Conservation (phyloP, 1,140 invertebrate species). For the Dermatophagoides farinae region DNA sequence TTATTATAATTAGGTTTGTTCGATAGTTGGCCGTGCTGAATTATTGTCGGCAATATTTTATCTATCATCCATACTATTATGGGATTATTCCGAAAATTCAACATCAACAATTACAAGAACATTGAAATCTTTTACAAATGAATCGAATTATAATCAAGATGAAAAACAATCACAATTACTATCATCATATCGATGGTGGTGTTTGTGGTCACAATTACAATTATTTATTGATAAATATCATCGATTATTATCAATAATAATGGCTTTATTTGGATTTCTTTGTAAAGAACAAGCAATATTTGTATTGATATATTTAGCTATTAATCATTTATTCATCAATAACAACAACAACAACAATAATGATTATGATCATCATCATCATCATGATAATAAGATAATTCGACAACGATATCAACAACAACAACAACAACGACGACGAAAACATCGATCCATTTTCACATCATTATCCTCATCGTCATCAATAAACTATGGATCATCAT, state of each 20-base stretch:
- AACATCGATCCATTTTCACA: not conserved
- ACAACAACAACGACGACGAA: too few species aligned
- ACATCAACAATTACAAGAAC: not conserved
- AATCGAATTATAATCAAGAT: not conserved
- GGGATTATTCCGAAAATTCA: not conserved
- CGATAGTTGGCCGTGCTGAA: conserved; percentile 15
- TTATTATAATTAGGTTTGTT: conserved; percentile 4
- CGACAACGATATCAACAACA: not conserved
- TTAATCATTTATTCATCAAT: conserved; percentile 40
- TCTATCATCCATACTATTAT: conserved; percentile 12
- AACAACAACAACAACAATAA: too few species aligned
- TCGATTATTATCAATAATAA: conserved; percentile 38
- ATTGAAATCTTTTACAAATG: too few species aligned
- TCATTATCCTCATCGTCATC: not conserved
- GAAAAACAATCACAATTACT: too few species aligned
- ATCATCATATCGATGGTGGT: too few species aligned
- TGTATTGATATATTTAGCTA: conserved; percentile 59
- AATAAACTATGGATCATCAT: not conserved
- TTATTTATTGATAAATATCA: conserved; percentile 37
- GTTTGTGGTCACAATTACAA: not conserved
- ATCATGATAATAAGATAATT: not conserved
- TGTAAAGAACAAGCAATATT: conserved; percentile 85
- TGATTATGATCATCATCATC: too few species aligned
- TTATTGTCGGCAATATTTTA: conserved; percentile 12
- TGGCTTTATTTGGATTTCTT: conserved; percentile 58